These are phyloP conservation scores for Potamarius usumacintae DNA, from an alignment of 2,113 vertebrate species.

Conservation along the genomic window DNA sequence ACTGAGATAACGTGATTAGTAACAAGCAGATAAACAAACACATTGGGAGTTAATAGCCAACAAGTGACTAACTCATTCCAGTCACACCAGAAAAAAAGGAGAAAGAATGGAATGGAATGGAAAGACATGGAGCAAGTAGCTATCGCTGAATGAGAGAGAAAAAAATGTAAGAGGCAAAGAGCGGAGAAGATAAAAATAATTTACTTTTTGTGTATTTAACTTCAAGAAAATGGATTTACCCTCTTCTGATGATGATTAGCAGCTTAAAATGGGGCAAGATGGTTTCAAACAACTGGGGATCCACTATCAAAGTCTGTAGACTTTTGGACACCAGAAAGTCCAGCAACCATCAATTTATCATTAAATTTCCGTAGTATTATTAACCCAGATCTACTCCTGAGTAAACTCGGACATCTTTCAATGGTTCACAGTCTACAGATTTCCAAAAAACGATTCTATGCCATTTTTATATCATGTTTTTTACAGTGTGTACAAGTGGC, in stretches of 20 bases:
- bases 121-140: background rate
- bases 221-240: background rate
- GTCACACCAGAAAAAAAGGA: background rate
- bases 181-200: background rate
- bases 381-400: background rate
- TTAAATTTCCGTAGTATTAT: background rate
- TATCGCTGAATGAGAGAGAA: background rate
- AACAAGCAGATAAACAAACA: conserved; percentile 22
- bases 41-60: conserved; percentile 4
- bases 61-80: background rate
- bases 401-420: background rate
- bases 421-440: background rate
- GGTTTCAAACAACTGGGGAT: background rate
- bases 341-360: too few species aligned
- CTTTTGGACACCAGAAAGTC: background rate
- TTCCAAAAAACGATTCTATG: background rate
- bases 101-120: background rate
- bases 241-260: background rate
- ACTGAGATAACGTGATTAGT: conserved; percentile 24
- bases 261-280: background rate
- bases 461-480: background rate
- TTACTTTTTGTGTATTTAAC: background rate
- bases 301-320: background rate
- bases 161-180: background rate
- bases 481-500: background rate